These are phyloP conservation scores for Drosophila grimshawi DNA, from an alignment of 1,140 invertebrate genomes.

Conservation along the genomic window DNA sequence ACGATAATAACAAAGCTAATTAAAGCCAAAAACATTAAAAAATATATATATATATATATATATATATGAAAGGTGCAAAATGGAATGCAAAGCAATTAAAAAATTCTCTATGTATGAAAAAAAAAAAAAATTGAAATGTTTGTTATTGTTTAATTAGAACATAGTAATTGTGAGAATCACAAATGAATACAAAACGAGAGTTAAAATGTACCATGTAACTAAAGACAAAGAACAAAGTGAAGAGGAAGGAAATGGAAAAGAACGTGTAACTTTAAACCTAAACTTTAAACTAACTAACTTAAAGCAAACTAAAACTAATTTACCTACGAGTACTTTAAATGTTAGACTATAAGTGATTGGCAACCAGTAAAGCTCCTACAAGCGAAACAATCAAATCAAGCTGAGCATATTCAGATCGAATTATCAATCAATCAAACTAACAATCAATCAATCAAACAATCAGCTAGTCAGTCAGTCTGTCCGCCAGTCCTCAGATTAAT, in stretches of 20 bases:
- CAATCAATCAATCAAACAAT: conserved; percentile 1
- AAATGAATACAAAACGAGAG: conserved; percentile 30
- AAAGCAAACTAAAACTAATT: conserved; percentile 12
- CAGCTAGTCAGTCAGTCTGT: background rate
- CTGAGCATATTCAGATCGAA: conserved; percentile 1
- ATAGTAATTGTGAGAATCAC: conserved; percentile 17
- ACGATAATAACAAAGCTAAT: conserved; percentile 13
- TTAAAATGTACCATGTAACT: conserved; percentile 54
- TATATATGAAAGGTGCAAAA: conserved; percentile 6
- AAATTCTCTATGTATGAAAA: conserved; percentile 57
- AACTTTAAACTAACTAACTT: conserved; percentile 13
- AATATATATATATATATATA: too few relatives aligned
- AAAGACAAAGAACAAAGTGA: background rate
- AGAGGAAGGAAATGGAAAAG: background rate
- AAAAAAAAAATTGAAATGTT: conserved; percentile 28
- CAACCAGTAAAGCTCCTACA: background rate
- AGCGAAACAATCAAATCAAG: conserved; percentile 25
- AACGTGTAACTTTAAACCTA: conserved; percentile 19
- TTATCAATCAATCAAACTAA: conserved; percentile 16
- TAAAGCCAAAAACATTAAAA: background rate
- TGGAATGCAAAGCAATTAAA: conserved; percentile 27
- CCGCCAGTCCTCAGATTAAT: background rate
- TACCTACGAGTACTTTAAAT: conserved; percentile 11
- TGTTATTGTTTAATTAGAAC: conserved; percentile 39
- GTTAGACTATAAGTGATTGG: conserved; percentile 25